Conservation (phyloP, 2,888 invertebrate species). For the Meteorus cinctellus region DNA sequence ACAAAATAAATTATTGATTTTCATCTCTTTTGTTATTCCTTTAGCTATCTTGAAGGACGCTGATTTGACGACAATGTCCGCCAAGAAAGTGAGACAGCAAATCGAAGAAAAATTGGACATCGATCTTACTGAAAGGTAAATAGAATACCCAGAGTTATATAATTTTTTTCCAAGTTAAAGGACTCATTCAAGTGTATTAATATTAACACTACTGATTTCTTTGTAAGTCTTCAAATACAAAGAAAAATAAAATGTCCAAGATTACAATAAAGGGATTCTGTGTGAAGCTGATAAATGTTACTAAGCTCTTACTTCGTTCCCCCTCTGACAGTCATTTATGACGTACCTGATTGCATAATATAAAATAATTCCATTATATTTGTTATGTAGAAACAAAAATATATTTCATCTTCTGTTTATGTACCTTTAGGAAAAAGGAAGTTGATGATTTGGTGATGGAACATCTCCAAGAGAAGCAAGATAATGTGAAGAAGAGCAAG, state of each 20-base stretch:
- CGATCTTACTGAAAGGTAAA: constrained; percentile 80
- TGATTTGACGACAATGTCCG: constrained; percentile 87
- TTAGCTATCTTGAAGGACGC: constrained; percentile 90
- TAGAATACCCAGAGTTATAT: constrained; percentile 21
- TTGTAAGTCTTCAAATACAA: not conserved
- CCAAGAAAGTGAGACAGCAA: constrained; percentile 91
- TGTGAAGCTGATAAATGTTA: constrained; percentile 58
- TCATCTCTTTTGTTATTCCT: constrained; percentile 55
- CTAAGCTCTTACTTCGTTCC: constrained; percentile 69
- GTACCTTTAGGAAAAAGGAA: constrained; percentile 82
- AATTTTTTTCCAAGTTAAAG: not conserved
- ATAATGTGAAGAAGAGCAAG: constrained; percentile 72
- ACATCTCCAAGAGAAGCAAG: constrained; percentile 75
- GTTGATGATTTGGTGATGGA: constrained; percentile 93
- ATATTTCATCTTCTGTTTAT: constrained; percentile 15
- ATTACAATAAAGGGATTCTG: constrained; percentile 68
- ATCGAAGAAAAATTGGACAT: constrained; percentile 87
- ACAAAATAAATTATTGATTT: not conserved
- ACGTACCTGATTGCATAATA: constrained; percentile 2
- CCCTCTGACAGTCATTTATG: constrained; percentile 63
- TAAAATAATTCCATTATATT: not conserved
- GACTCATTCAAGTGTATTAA: not conserved
- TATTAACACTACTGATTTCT: not conserved
- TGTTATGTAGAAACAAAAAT: constrained; percentile 7
- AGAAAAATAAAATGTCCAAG: constrained; percentile 58